phyloP scores from a whole-genome alignment of 2,888 invertebrate genomes.

The Amphiduros pacificus region DNA sequence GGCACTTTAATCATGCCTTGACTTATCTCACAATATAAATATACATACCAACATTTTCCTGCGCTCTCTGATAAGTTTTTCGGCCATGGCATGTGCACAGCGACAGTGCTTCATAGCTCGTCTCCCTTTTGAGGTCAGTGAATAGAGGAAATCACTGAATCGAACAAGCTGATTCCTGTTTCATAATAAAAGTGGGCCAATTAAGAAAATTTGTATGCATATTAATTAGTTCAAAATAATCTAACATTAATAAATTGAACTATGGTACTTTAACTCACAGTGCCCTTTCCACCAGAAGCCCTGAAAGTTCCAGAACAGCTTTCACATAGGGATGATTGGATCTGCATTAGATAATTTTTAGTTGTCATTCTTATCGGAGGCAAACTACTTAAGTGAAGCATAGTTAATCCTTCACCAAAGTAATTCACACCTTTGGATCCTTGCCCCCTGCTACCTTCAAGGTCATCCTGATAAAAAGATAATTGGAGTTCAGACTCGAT shows the following conservation, averaged over 20 bases:
- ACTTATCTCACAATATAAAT: too few relatives aligned
- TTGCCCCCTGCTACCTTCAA: too few relatives aligned
- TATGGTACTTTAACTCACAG: conserved; percentile 5
- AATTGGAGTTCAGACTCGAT: too few relatives aligned
- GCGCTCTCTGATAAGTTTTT: not conserved
- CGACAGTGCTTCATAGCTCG: not conserved
- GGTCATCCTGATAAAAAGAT: too few relatives aligned
- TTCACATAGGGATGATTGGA: conserved; percentile 38
- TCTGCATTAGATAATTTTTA: conserved; percentile 3
- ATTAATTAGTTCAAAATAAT: not conserved
- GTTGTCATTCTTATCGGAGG: too few relatives aligned
- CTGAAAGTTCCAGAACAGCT: conserved; percentile 35
- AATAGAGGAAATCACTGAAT: not conserved
- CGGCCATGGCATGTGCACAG: not conserved
- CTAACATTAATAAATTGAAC: not conserved
- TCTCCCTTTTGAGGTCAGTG: not conserved
- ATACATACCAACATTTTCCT: not conserved
- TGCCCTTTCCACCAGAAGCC: conserved; percentile 13
- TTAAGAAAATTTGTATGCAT: not conserved
- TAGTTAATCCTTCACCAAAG: too few relatives aligned
- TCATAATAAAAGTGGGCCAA: not conserved
- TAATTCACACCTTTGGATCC: too few relatives aligned
- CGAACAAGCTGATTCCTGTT: not conserved
- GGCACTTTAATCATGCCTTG: too few relatives aligned
- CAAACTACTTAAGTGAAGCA: too few relatives aligned